These are phyloP conservation scores for Erythrocercus mccallii DNA, from an alignment of 2,113 vertebrate genomes.

Conservation along the genomic window DNA sequence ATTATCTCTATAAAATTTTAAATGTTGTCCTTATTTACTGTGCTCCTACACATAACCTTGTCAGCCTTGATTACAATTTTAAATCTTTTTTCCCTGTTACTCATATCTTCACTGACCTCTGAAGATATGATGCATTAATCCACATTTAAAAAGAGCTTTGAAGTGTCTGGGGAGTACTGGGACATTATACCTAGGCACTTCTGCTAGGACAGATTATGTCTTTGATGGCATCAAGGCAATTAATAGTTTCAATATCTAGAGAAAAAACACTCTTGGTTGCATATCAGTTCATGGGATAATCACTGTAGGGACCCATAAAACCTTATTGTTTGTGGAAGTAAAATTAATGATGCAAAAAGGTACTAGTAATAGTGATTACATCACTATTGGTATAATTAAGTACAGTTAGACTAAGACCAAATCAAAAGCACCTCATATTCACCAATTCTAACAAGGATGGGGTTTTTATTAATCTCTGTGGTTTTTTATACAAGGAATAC, in stretches of 20 bases:
- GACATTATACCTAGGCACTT: background rate
- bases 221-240: constrained; percentile 24
- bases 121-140: background rate
- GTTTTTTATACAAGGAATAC: background rate
- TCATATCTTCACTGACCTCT: background rate
- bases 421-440: background rate
- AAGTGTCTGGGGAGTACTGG: background rate
- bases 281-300: background rate
- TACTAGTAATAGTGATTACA: background rate
- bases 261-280: background rate
- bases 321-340: background rate
- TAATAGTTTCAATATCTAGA: constrained; percentile 55
- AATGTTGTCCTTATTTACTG: background rate
- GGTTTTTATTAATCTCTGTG: background rate
- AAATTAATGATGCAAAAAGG: constrained; percentile 36
- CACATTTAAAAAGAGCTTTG: constrained; percentile 13
- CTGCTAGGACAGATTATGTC: constrained; percentile 1
- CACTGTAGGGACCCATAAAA: constrained; percentile 27
- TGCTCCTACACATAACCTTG: background rate
- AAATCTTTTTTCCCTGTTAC: background rate
- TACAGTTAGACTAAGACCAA: background rate
- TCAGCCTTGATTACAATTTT: background rate
- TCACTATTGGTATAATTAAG: background rate
- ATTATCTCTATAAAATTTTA: background rate
- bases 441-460: background rate